These are phyloP conservation scores for Arothron firmamentum DNA, from an alignment of 2,113 vertebrate genomes.

Conservation along the genomic window DNA sequence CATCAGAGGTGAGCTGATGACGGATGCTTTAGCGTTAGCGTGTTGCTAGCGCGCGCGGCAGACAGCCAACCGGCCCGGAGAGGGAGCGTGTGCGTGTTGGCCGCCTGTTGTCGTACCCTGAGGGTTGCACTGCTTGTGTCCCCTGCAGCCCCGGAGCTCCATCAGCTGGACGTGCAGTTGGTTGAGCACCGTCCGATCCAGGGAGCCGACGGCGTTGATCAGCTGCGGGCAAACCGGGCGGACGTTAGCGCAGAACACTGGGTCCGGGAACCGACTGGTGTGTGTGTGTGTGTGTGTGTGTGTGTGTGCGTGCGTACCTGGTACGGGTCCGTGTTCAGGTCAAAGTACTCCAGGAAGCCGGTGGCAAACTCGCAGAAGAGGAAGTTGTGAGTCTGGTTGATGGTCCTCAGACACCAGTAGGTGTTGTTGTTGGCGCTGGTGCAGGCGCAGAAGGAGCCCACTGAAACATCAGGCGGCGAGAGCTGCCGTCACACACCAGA, in stretches of 20 bases:
- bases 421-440: constrained; percentile 98
- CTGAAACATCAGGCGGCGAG: constrained; percentile 63
- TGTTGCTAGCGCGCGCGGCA: background rate
- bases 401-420: constrained; percentile 95
- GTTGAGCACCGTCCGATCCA: constrained; percentile 86
- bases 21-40: background rate
- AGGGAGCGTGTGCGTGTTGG: constrained; percentile 7
- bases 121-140: constrained; percentile 87
- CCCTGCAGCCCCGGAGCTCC: constrained; percentile 90
- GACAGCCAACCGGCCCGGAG: no score
- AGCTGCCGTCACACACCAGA: background rate
- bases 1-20: no score
- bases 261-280: no score
- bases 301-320: constrained; percentile 89
- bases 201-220: constrained; percentile 86
- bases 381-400: constrained; percentile 95
- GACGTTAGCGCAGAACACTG: no score
- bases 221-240: constrained; percentile 76
- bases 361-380: constrained; percentile 97
- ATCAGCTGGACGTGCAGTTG: constrained; percentile 90
- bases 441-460: constrained; percentile 94
- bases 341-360: constrained; percentile 94
- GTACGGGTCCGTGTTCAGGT: constrained; percentile 92
- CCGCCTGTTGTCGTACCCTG: constrained; percentile 71
- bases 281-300: no score